These are phyloP conservation scores for Meiosimyza platycephala DNA, from an alignment of 2,888 invertebrate genomes.

Conservation along the genomic window DNA sequence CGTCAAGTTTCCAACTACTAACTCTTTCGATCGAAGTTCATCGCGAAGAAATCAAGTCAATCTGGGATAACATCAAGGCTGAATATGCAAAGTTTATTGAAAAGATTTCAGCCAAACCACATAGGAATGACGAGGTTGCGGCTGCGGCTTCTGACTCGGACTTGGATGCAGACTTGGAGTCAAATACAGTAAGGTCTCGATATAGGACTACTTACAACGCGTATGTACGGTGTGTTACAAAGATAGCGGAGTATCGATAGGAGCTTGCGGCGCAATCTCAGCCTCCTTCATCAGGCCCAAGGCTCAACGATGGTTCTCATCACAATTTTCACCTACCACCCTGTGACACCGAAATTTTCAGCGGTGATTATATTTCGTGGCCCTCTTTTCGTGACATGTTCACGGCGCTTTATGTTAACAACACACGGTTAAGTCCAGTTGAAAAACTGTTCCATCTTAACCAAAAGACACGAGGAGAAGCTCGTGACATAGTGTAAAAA, in stretches of 20 bases:
- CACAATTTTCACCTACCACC: not conserved
- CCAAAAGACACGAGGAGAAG: conserved; percentile 18
- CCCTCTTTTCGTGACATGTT: conserved; percentile 25
- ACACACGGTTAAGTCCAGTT: conserved; percentile 2
- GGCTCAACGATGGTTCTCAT: too few species aligned
- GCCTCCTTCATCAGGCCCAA: too few species aligned
- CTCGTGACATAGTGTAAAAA: not conserved
- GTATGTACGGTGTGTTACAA: conserved; percentile 10
- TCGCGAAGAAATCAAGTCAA: too few species aligned
- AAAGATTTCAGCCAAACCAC: too few species aligned
- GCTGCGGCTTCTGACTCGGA: too few species aligned
- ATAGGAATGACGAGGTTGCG: too few species aligned
- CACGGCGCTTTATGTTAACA: conserved; percentile 18
- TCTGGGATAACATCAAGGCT: too few species aligned
- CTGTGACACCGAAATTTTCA: conserved; percentile 12
- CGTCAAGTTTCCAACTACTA: too few species aligned
- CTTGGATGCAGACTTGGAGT: not conserved
- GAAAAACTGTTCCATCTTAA: conserved; percentile 24
- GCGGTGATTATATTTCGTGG: conserved; percentile 18
- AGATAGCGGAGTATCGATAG: not conserved
- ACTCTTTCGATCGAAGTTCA: too few species aligned
- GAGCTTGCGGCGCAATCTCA: too few species aligned
- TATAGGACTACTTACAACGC: not conserved
- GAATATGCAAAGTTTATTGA: too few species aligned
- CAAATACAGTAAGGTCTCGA: not conserved